A percentile compares a stretch with the other conserved stretches of the same genome.
phyloP scores from a whole-genome alignment of 2,113 vertebrate species.

The Chroicocephalus ridibundus region DNA sequence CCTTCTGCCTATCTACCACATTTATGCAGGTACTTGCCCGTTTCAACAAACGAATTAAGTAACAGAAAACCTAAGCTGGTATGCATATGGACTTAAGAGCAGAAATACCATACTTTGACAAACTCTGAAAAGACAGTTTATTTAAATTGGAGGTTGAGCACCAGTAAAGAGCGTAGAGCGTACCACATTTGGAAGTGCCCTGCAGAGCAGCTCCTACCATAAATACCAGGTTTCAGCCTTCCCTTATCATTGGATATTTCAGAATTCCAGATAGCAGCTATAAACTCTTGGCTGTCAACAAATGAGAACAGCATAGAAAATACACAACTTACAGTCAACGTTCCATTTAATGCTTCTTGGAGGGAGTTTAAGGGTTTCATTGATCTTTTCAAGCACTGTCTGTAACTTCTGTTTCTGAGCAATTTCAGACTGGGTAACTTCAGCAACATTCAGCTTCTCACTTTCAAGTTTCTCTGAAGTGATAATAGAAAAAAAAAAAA shows the following conservation, averaged over 20 bases:
- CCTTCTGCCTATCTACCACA: not conserved
- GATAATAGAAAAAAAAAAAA: slow-evolving; percentile 27
- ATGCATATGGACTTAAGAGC: not conserved
- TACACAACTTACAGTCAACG: slow-evolving; percentile 82
- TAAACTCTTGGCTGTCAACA: not conserved
- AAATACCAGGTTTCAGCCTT: not conserved
- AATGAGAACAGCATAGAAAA: not conserved
- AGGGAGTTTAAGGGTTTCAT: slow-evolving; percentile 86
- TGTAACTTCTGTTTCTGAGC: slow-evolving; percentile 91
- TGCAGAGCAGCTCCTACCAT: not conserved
- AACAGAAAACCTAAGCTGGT: not conserved
- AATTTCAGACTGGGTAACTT: slow-evolving; percentile 90
- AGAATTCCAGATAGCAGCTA: not conserved
- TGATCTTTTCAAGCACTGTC: slow-evolving; percentile 90
- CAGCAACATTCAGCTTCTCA: slow-evolving; percentile 88
- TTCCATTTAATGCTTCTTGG: slow-evolving; percentile 88
- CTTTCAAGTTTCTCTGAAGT: slow-evolving; percentile 85
- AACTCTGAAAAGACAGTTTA: not conserved
- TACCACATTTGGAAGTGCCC: not conserved
- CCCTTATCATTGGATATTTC: not conserved
- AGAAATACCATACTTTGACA: not conserved
- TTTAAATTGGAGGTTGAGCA: not conserved
- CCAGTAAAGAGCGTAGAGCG: not conserved
- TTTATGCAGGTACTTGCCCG: not conserved
- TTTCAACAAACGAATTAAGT: not conserved